Evolutionary conservation across 2,888 invertebrate genomes (phyloP), one percentile per base, ranked within the genome.

Genomic region (Pimpla rufipes): DNA sequence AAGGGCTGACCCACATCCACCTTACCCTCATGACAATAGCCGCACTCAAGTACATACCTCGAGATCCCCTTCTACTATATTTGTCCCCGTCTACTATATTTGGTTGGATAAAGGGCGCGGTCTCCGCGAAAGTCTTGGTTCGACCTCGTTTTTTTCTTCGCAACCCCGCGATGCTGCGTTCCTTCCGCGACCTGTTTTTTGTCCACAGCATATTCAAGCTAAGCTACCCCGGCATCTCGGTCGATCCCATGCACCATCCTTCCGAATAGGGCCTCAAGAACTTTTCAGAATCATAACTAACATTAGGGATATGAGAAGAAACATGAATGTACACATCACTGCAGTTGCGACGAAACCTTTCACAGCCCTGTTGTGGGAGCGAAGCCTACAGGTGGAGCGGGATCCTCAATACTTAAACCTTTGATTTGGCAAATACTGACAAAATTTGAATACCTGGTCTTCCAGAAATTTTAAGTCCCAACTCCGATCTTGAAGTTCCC

Each of bases 1-100:
- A 81, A 85, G 87, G 82, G 85, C 81, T 89, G 91, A 91, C 91
- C 90, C 87, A 89, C 85, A 90, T 90, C 78, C 79, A 79, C 52
- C 84, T 57, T 64, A 75, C 80, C 78, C 81, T 87, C 81, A 42
- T 87, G 85, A 91, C 90, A 91, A 91, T 89, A 85, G 88, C 87
- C 83, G 79, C 86, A 87, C 90, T 89, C 88, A 85, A 88, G 87
- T 88, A 82, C 81, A 85, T 83, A 81, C 83, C 82, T 82, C 82
- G 68, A 80, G 78, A 79, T 83, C 78, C 59, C 64, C 55, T 55
- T 23, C 21, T 52, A 52, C 52, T 52, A 52, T 52, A 66, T 70
- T 55, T 71, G 71, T 67, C 23, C 70, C 78, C 55, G 40, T 55
- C 35, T 77, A 62, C 71, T 67, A 23, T 75, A 73, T 59, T 57